Evolutionary conservation across 2,888 invertebrate genomes (phyloP).

Genomic region (Plebejus anna): DNA sequence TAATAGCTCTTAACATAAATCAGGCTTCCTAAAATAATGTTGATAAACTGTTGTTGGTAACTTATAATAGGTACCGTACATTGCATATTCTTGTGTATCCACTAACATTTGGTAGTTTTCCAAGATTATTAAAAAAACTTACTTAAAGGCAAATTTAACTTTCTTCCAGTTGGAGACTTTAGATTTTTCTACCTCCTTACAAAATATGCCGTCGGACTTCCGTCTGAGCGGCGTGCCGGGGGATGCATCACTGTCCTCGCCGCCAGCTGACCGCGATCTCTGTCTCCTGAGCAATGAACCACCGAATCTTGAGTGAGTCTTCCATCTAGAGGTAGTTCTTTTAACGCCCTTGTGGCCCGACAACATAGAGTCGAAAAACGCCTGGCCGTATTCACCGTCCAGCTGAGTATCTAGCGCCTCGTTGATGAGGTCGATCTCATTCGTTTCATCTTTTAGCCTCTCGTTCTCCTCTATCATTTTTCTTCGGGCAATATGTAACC

Average conservation of each 20-base stretch:
- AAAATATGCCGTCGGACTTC: conserved; percentile 63
- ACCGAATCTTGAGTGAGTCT: conserved; percentile 64
- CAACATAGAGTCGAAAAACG: conserved; percentile 83
- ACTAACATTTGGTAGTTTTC: too few species aligned
- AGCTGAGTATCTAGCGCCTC: conserved; percentile 79
- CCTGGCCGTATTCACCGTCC: conserved; percentile 82
- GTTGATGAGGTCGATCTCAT: conserved; percentile 63
- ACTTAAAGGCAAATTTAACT: conserved; percentile 93
- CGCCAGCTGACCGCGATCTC: conserved; percentile 84
- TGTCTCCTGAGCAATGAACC: conserved; percentile 79
- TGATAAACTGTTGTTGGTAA: too few species aligned
- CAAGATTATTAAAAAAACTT: conserved; percentile 63
- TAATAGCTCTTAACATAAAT: too few species aligned
- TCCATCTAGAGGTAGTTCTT: conserved; percentile 74
- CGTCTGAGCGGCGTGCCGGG: conserved; percentile 63
- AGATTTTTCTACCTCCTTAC: conserved; percentile 73
- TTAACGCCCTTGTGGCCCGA: conserved; percentile 76
- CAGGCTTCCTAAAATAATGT: too few species aligned
- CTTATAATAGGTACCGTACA: too few species aligned
- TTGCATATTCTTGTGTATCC: too few species aligned
- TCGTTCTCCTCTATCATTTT: conserved; percentile 69
- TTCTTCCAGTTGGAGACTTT: conserved; percentile 93
- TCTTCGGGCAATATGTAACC: conserved; percentile 81
- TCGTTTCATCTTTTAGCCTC: conserved; percentile 56
- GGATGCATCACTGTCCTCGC: conserved; percentile 77